Conservation (phyloP, 2,113 vertebrate genomes). For the Dasyurus viverrinus region DNA sequence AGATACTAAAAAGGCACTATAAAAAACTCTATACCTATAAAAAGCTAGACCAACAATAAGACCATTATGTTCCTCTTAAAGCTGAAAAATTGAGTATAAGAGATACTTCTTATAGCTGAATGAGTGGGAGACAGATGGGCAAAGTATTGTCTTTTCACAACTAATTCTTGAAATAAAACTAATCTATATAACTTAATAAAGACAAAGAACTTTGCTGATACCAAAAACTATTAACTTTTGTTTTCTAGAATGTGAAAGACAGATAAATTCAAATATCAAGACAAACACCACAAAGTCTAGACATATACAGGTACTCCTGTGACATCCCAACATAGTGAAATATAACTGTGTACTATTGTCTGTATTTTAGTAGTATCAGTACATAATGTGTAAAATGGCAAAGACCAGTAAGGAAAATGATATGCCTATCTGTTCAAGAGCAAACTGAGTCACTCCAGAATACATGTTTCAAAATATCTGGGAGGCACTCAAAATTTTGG, state of each 20-base stretch:
- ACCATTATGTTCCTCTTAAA: background rate
- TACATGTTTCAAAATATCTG: slow-evolving; percentile 1
- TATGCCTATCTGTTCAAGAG: background rate
- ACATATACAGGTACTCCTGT: background rate
- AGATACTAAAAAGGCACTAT: background rate
- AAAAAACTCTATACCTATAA: background rate
- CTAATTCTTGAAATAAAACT: background rate
- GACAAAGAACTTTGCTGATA: background rate
- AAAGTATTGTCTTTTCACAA: slow-evolving; percentile 1
- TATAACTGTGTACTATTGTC: background rate
- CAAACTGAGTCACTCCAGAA: slow-evolving; percentile 7
- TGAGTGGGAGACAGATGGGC: accelerated
- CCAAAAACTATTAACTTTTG: slow-evolving; percentile 2
- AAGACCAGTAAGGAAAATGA: accelerated
- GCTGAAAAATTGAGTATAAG: background rate
- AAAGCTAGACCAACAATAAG: background rate
- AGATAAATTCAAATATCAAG: slow-evolving; percentile 5
- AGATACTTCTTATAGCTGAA: background rate
- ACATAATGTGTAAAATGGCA: background rate
- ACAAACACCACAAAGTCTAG: background rate
- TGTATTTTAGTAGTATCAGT: background rate
- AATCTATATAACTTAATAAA: background rate
- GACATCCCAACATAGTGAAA: background rate
- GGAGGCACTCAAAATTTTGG: background rate
- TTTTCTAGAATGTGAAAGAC: background rate